Evolutionary conservation across 2,888 invertebrate species (phyloP), one percentile per base, ranked within the genome.

Genomic region (Apamea crenata): DNA sequence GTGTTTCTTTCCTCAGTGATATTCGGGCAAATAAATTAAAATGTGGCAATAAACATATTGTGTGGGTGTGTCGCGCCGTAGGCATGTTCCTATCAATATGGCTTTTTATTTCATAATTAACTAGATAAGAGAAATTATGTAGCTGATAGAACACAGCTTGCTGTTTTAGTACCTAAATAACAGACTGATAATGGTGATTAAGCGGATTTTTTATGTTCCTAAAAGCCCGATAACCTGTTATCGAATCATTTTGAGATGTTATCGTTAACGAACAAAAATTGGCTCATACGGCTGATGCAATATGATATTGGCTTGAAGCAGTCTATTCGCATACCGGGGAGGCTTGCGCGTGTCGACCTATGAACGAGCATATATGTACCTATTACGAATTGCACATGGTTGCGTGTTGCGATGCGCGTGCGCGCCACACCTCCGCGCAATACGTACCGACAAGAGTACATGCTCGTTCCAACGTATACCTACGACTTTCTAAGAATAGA

Each of bases 391-490:
- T 83, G 84, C 84, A 78, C 61, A 82, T 79, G 84, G 80, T 86
- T 89, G 89, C 90, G 91, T 91, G 91, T 91, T 90, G 85, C 83
- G 86, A 87, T 87, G 90, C 91, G 91, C 91, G 91, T 91, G 90
- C 91, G 91, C 88, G 89, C 93, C 95, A 94, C 95, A 94, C 95
- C 95, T 92, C 94, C 94, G 85, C 87, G 74, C 84, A 75, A 74
- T 86, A 86, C 78, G 88, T 89, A 86, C 75, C 66, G 78, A 80
- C 83, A 82, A 77, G 84, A 72, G 78, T 89, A 89, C 88, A 88
- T 90, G 87, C 75, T 79, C 83, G 77, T 70, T 77, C 73, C 84
- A 89, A 89, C 90, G 90, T 87, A 74, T 81, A n/a, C n/a, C n/a
- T n/a, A 87, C 86, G 79, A 92, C 94, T 95, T 95, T 95, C 95